These are phyloP conservation scores for Xestia ashworthii DNA, from an alignment of 2,888 invertebrate genomes.

Conservation along the genomic window DNA sequence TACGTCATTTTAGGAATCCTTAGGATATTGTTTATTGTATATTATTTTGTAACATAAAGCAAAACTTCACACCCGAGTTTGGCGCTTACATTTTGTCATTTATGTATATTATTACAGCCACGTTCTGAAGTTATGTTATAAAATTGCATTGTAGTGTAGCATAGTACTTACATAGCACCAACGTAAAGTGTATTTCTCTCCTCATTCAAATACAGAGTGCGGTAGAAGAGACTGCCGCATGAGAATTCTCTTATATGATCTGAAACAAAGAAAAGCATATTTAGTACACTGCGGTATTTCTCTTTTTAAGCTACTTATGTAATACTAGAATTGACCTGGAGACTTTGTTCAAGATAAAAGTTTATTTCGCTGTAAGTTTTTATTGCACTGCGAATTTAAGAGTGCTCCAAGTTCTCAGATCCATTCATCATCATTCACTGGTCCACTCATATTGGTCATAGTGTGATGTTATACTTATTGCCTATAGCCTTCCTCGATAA, in stretches of 20 bases:
- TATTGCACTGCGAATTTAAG: neutral
- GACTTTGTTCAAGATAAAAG: neutral
- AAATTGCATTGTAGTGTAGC: conserved; percentile 56
- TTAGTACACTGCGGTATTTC: conserved; percentile 42
- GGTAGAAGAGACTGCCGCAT: conserved; percentile 91
- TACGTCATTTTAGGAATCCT: neutral
- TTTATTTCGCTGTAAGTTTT: neutral
- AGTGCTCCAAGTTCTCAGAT: neutral
- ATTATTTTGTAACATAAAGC: conserved; percentile 30
- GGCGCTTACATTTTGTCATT: conserved; percentile 51
- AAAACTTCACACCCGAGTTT: conserved; percentile 25
- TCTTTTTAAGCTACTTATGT: conserved; percentile 23
- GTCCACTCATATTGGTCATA: no score
- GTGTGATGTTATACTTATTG: no score
- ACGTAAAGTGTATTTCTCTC: conserved; percentile 91
- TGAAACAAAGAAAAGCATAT: conserved; percentile 78
- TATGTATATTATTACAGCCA: conserved; percentile 59
- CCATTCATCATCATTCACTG: no score
- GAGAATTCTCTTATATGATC: conserved; percentile 92
- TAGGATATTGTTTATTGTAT: conserved; percentile 4
- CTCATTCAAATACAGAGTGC: conserved; percentile 91
- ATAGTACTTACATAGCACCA: conserved; percentile 91
- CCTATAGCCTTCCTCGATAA: no score
- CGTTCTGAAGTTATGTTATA: conserved; percentile 62
- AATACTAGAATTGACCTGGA: neutral